A percentile compares a stretch with the other conserved stretches of the same genome.
These are phyloP conservation scores for Linyphia triangularis DNA, from an alignment of 2,888 invertebrate genomes.

Conservation along the genomic window DNA sequence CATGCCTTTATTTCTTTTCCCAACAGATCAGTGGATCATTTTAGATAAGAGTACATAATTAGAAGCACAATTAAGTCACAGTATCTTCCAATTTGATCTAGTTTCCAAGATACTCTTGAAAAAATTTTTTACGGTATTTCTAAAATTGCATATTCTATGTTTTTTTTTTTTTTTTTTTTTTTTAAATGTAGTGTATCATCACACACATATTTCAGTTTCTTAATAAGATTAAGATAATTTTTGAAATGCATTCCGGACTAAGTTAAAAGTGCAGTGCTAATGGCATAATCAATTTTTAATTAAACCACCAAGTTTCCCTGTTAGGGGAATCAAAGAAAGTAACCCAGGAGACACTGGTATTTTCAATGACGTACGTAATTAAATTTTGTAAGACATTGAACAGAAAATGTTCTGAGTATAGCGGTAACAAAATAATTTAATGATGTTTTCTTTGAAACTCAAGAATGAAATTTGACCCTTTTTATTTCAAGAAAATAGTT, in stretches of 20 bases:
- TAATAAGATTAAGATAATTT: not conserved
- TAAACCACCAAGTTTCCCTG: not conserved
- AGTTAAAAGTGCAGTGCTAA: not conserved
- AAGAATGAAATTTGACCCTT: too few species aligned
- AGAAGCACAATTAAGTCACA: conserved; percentile 15
- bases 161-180: not conserved
- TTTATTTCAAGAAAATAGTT: too few species aligned
- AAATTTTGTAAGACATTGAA: too few species aligned
- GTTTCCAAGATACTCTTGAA: not conserved
- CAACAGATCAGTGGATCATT: conserved; percentile 12
- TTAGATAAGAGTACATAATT: conserved; percentile 47
- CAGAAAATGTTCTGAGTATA: too few species aligned
- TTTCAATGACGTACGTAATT: too few species aligned
- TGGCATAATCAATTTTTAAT: not conserved
- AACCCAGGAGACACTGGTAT: too few species aligned
- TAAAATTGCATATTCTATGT: not conserved
- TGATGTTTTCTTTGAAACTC: too few species aligned
- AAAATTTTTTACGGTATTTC: not conserved
- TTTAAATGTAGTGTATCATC: not conserved
- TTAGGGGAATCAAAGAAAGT: not conserved
- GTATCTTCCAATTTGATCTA: conserved; percentile 23
- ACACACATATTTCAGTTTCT: not conserved
- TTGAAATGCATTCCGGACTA: not conserved
- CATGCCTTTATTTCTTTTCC: not conserved
- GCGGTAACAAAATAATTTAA: too few species aligned